phyloP scores from a whole-genome alignment of 2,113 vertebrate species.

The Ophthalmolycus amberensis region DNA sequence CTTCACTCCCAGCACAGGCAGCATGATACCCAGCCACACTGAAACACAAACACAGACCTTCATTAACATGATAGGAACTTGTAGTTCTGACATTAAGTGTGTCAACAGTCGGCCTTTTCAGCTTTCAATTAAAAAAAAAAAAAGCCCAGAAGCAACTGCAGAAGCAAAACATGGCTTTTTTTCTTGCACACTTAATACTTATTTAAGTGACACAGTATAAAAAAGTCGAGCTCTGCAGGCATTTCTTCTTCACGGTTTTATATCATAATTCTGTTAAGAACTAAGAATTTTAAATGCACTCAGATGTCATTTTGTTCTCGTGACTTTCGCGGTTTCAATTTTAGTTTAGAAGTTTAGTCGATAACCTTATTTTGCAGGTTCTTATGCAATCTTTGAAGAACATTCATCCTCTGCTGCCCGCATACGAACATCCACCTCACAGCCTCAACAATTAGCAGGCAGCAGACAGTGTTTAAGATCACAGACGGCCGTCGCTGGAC shows the following conservation, averaged over 20 bases:
- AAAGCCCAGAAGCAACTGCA: neutral
- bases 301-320: neutral
- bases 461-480: slow-evolving; percentile 1
- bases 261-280: neutral
- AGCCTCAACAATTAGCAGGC: neutral
- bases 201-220: neutral
- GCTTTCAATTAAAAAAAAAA: neutral
- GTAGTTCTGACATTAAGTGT: neutral
- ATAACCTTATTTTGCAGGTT: slow-evolving; percentile 8
- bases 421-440: slow-evolving; percentile 6
- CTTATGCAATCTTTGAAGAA: slow-evolving; percentile 40
- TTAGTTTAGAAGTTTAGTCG: neutral
- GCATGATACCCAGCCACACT: slow-evolving; percentile 98
- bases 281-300: neutral
- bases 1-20: slow-evolving; percentile 95
- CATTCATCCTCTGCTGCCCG: slow-evolving; percentile 6
- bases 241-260: neutral
- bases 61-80: neutral
- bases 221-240: neutral
- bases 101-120: slow-evolving; percentile 4
- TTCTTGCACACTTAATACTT: neutral
- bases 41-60: slow-evolving; percentile 45
- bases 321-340: neutral
- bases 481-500: neutral
- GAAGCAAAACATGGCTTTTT: neutral